Evolutionary conservation across 2,113 vertebrate genomes (phyloP), one percentile per base, ranked within the genome.

Genomic region (Haemorhous mexicanus): DNA sequence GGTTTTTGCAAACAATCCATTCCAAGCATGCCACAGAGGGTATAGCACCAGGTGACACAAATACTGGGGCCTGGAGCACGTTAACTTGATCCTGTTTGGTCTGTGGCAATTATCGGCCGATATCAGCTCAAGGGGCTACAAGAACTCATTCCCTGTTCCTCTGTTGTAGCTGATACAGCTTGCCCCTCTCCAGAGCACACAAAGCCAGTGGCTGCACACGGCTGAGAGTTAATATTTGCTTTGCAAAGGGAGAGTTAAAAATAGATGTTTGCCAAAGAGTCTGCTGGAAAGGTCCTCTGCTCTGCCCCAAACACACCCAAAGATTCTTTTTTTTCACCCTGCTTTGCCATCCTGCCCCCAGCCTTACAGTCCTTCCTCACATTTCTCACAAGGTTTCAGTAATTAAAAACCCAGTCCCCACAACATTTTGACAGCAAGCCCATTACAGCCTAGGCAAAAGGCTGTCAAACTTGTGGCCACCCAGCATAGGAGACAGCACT

Each of bases 221-320:
- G 79, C 95, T 86, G 70, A 87, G 79, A 66, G 79, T 96, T 97
- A 97, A 97, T 87, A 95, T 97, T 97, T 96, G 87, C 90, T 96
- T 93, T 96, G 81, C 66, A 90, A 72, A 37, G 70, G 64, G 77
- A 87, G 77, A 85, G 87, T 95, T 97, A 96, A 97, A 96, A 97
- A 97, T 84, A 98, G 85, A 22, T 66, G 20, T 90, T 85, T 67
- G 56, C 26, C 86, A 58, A 78, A 90, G 73, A 72, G 59, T 68
- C 41, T 59, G 52, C 84, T 88, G 61, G 78, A 39, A 69, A 89
- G 81, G 26, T 35, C 64, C 90, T 69, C 67, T 77, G 79, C 90
- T 72, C 49, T 33, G 35, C 16, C 16, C 37, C n/a, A 58, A 70
- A 50, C 46, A 44, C 44, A 46, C 50, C 53, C 63, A 46, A 47